phyloP scores from a whole-genome alignment of 2,888 invertebrate genomes.

The Brenthis ino region DNA sequence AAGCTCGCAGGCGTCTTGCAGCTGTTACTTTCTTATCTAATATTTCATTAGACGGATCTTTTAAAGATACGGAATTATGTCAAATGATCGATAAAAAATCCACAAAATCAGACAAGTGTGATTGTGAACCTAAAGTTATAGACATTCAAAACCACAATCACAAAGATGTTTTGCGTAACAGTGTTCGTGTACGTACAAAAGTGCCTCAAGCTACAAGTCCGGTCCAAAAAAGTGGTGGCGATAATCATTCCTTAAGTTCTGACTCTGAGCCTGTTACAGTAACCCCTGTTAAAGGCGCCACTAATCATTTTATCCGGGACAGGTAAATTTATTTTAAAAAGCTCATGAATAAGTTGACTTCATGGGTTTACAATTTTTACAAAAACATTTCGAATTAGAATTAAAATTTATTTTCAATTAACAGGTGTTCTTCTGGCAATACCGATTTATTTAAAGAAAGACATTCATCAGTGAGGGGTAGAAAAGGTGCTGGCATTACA shows the following conservation, averaged over 20 bases:
- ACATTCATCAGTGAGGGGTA: constrained; percentile 55
- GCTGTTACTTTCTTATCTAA: constrained; percentile 97
- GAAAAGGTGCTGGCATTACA: constrained; percentile 79
- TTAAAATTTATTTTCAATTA: constrained; percentile 29
- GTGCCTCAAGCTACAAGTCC: constrained; percentile 61
- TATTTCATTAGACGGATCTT: constrained; percentile 96
- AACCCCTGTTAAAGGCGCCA: constrained; percentile 83
- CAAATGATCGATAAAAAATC: constrained; percentile 54
- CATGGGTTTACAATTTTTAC: background rate
- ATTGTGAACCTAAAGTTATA: constrained; percentile 49
- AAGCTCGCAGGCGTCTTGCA: constrained; percentile 92
- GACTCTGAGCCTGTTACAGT: constrained; percentile 88
- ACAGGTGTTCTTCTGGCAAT: constrained; percentile 69
- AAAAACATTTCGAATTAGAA: background rate
- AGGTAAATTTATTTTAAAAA: constrained; percentile 67
- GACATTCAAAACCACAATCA: constrained; percentile 52
- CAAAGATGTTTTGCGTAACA: constrained; percentile 54
- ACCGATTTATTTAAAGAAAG: constrained; percentile 70
- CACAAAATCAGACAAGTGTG: constrained; percentile 54
- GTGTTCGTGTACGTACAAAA: constrained; percentile 63
- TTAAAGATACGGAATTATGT: constrained; percentile 84
- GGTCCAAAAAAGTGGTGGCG: constrained; percentile 56
- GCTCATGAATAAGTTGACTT: background rate
- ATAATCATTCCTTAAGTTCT: constrained; percentile 86
- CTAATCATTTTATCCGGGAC: constrained; percentile 79